Conservation (phyloP, 1,140 invertebrate genomes). For the Bombus difficillimus region DNA sequence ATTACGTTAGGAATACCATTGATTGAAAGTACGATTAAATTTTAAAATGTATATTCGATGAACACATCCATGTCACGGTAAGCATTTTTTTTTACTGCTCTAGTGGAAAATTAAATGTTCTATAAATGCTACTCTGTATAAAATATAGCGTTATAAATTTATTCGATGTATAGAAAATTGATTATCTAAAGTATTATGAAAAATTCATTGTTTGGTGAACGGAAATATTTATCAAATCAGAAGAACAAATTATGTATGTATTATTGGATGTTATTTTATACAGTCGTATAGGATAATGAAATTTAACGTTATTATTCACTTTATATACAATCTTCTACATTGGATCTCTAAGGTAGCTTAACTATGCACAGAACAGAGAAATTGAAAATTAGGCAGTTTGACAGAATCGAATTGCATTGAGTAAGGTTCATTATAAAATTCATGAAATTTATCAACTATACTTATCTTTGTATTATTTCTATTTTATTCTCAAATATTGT, state of each 20-base stretch:
- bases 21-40: conserved; percentile 8
- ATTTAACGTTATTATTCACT: not conserved
- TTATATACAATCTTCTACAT: too few relatives aligned
- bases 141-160: not conserved
- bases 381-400: too few relatives aligned
- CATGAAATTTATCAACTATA: too few relatives aligned
- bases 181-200: not conserved
- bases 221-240: not conserved
- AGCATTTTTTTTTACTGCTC: not conserved
- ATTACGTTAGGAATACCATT: not conserved
- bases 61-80: not conserved
- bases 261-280: not conserved
- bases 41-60: not conserved
- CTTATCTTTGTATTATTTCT: too few relatives aligned
- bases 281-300: not conserved
- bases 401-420: too few relatives aligned
- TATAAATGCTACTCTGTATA: not conserved
- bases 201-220: not conserved
- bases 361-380: too few relatives aligned
- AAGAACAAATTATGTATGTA: not conserved
- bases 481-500: too few relatives aligned
- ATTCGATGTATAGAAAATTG: not conserved
- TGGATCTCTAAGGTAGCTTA: too few relatives aligned
- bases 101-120: not conserved
- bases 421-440: too few relatives aligned